Percentiles rank a stretch among this genome's conserved stretches.
phyloP scores from a whole-genome alignment of 2,888 invertebrate genomes.

The Andrena trimmerana region DNA sequence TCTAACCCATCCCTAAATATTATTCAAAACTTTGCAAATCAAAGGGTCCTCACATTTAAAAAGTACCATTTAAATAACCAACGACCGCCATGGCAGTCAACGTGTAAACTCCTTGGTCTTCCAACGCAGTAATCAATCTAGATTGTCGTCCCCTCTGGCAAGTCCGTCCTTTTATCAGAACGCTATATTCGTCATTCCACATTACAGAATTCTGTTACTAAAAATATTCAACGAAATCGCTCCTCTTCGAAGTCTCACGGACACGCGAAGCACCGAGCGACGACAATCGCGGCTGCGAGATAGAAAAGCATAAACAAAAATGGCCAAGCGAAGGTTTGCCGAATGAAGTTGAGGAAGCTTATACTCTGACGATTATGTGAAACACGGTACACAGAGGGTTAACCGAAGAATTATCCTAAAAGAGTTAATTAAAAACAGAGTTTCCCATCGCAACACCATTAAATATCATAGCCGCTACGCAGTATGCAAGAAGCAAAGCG shows the following conservation, averaged over 20 bases:
- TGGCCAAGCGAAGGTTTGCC: background rate
- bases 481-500: constrained; percentile 7
- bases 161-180: background rate
- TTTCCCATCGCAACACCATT: too few relatives aligned
- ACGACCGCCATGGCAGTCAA: too few relatives aligned
- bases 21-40: too few relatives aligned
- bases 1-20: too few relatives aligned
- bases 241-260: constrained; percentile 55
- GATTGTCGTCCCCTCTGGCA: too few relatives aligned
- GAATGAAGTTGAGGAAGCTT: background rate
- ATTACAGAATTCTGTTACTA: background rate
- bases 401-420: too few relatives aligned
- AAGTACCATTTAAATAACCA: too few relatives aligned
- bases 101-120: too few relatives aligned
- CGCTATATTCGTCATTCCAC: background rate
- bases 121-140: too few relatives aligned
- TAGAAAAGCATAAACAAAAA: constrained; percentile 25
- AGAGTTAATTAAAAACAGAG: too few relatives aligned
- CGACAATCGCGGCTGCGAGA: constrained; percentile 33
- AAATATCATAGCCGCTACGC: background rate
- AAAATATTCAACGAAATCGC: constrained; percentile 31
- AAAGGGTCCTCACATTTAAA: too few relatives aligned
- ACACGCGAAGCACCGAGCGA: constrained; percentile 36
- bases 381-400: background rate
- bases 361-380: background rate